Base-by-base conservation (phyloP, 2,888 invertebrate species). In the Hyposoter dolosus region DNA sequence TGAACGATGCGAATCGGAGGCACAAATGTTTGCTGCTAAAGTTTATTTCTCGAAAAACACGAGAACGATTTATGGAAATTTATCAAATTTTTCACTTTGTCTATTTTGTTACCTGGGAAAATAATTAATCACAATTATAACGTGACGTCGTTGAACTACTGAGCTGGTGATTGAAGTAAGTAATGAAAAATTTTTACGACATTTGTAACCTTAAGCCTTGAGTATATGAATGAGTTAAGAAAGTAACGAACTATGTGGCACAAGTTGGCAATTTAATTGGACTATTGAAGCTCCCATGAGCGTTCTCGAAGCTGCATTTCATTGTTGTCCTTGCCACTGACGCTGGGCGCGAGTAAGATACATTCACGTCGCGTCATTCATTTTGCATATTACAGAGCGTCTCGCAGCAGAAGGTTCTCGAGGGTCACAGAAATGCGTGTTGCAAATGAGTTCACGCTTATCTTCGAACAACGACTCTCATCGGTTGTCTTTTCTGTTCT, bases 221-320 rank as follows among this genome's bases (percentile, higher is more conserved):
- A 56, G 23, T 23, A 23, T 23, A 56, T 0, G 7, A 56, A 56
- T 23, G 10, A 56, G 56, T 23, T 1, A 15, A 28, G 60, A 60
- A 28, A 60, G 15, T 28, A 12, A 28, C 5, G 15, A 28, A 60
- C 15, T 60, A 6, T 3, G 71, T 53, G 47, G n/a, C 17, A 79
- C 69, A 60, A 83, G 68, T 85, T 75, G 75, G 69, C 76, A 74
- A 85, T 90, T 89, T 81, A 86, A 91, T 91, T 89, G 88, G 85
- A 89, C 79, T 83, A 90, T 92, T 85, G 90, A 91, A 91, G 90
- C 83, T 83, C 56, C 53, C 86, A 92, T 91, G 83, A 92, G n/a
- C 77, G 56, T 56, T 53, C 68, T n/a, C 74, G 80, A 60, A 84
- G 84, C 78, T 81, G 65, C 68, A 75, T 86, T 83, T 85, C 74